Evolutionary conservation across 37 sponge, comb jelly and placozoan genomes (phyloP).

Genomic region (Aplysina aerophoba): DNA sequence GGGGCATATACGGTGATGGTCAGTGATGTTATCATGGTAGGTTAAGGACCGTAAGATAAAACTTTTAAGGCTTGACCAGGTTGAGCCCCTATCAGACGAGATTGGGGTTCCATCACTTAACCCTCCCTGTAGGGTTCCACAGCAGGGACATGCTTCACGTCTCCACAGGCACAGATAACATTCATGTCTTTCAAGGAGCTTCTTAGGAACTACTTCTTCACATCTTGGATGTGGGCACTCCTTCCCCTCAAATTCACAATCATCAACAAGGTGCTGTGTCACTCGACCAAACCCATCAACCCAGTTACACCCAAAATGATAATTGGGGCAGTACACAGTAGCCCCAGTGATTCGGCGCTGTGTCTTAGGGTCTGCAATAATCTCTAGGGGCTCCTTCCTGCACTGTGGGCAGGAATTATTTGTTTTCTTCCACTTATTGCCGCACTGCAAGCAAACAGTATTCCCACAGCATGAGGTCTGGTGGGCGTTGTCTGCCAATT

Average conservation of each 20-base stretch:
- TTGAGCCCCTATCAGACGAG: too few species aligned
- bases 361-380: not conserved
- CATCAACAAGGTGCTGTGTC: not conserved
- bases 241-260: not conserved
- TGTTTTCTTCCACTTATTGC: not conserved
- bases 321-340: conserved; percentile 1
- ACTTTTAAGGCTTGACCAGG: too few species aligned
- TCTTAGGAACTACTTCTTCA: too few species aligned
- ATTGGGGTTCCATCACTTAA: too few species aligned
- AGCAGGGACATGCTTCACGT: too few species aligned
- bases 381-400: not conserved
- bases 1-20: conserved; percentile 1
- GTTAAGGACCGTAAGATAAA: too few species aligned
- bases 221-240: not conserved
- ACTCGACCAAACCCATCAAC: not conserved
- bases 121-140: too few species aligned
- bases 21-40: not conserved
- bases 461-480: conserved; percentile 16
- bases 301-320: conserved; percentile 5
- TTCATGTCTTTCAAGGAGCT: too few species aligned
- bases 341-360: not conserved
- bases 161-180: too few species aligned
- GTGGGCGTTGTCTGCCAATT: not conserved
- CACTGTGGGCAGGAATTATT: not conserved
- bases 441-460: not conserved